Evolutionary conservation across 2,888 invertebrate species (phyloP), one percentile per base, ranked within the genome.

Genomic region (Tetrapedia diversipes): DNA sequence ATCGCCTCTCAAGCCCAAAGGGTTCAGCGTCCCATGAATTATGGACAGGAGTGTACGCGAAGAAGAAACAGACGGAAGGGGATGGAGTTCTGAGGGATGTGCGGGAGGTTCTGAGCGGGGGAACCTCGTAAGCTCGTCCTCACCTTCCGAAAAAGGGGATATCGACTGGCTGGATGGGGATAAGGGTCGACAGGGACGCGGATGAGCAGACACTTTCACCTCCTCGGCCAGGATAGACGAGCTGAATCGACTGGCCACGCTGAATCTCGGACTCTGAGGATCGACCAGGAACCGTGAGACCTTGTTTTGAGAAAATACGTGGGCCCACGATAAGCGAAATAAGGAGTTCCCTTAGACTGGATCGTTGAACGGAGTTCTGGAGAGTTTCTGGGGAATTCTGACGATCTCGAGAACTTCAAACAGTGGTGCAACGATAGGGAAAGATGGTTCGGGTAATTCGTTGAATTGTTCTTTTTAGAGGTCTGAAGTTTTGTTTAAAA

Each of bases 191-290:
- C 82, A 72, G 78, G 73, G 79, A 79, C 72, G 63, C 77, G 56
- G 85, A 84, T 74, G 86, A 86, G 83, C 83, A 81, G 81, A 73
- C 82, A 79, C 77, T 83, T 70, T 75, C 79, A 24, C 39, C 61
- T 47, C 32, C 32, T 59, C 37, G 59, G 43, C 32, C 3, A 61
- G 47, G 51, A 77, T 22, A 51, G 54, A 80, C 64, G 71, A 65
- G 45, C 27, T 29, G 63, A 43, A 45, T 77, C 63, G 70, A 34
- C 37, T 49, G 51, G 74, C 41, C 47, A 11, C 34, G 8, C 10
- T 49, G 53, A 68, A 65, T 59, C 53, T 64, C 10, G 39, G 22
- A 14, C 53, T 45, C 11, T 67, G 34, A 8, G 56, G 41, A 19
- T 66, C 47, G 41, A 70, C 70, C 49, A 37, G 63, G 37, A 63